Percentiles rank a stretch among this genome's conserved stretches.
Evolutionary conservation across 2,113 vertebrate genomes (phyloP).

Genomic region (Aplodontia rufa): DNA sequence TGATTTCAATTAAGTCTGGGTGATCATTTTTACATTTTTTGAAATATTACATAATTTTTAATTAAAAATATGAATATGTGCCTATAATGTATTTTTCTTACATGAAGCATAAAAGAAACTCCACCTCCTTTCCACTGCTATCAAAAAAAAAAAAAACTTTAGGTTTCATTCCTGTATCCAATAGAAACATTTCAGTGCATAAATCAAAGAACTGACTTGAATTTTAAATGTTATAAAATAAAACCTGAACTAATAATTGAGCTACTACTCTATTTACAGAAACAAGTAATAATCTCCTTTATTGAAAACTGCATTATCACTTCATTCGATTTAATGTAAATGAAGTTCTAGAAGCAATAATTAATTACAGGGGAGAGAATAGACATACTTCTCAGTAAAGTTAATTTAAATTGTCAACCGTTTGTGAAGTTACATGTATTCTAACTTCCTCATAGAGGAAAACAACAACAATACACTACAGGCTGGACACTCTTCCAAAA

Average conservation of each 20-base stretch:
- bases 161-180: not conserved
- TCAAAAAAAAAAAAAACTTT: not conserved
- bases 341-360: constrained; percentile 49
- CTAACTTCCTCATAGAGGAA: not conserved
- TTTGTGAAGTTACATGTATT: constrained; percentile 47
- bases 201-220: constrained; percentile 42
- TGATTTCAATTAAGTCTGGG: not conserved
- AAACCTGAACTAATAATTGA: not conserved
- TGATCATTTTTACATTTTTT: not conserved
- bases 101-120: not conserved
- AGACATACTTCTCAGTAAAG: constrained; percentile 12
- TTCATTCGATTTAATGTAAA: constrained; percentile 48
- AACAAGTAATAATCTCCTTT: not conserved
- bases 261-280: not conserved
- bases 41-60: not conserved
- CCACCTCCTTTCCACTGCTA: not conserved
- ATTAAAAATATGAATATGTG: not conserved
- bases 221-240: constrained; percentile 46
- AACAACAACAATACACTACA: not conserved
- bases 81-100: not conserved
- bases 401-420: constrained; percentile 41
- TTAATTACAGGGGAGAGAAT: constrained; percentile 18
- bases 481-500: not conserved
- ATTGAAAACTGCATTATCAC: constrained; percentile 20
- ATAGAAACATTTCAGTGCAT: not conserved